These are phyloP conservation scores for Aselliscus stoliczkanus DNA, from an alignment of 2,797 vertebrate species.

Conservation along the genomic window DNA sequence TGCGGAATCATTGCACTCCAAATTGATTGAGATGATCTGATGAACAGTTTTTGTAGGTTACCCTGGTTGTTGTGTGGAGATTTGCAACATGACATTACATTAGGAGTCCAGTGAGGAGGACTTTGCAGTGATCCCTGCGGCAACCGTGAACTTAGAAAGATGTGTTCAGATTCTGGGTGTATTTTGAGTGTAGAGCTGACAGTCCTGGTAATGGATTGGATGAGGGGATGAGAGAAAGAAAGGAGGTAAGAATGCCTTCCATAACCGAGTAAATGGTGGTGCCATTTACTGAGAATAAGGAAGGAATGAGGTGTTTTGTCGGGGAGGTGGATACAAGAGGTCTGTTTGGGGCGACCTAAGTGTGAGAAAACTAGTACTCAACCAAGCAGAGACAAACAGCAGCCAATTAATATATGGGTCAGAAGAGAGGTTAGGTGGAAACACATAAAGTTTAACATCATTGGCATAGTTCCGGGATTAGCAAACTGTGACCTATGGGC, in stretches of 20 bases:
- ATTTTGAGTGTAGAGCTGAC: not conserved
- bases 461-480: not conserved
- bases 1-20: not conserved
- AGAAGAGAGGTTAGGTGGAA: not conserved
- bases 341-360: not conserved
- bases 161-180: not conserved
- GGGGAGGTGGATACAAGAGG: not conserved
- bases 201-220: not conserved
- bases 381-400: not conserved
- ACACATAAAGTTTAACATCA: not conserved
- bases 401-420: not conserved
- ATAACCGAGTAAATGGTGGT: not conserved
- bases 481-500: not conserved
- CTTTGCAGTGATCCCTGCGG: not conserved
- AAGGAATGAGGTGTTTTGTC: accelerated
- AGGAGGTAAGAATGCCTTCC: not conserved
- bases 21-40: not conserved
- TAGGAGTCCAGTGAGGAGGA: not conserved
- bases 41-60: not conserved
- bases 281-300: not conserved
- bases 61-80: not conserved
- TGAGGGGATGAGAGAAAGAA: no score
- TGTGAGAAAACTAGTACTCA: not conserved
- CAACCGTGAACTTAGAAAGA: not conserved
- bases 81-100: not conserved